Conservation (phyloP, 2,888 invertebrate genomes). For the Aradus depressus region DNA sequence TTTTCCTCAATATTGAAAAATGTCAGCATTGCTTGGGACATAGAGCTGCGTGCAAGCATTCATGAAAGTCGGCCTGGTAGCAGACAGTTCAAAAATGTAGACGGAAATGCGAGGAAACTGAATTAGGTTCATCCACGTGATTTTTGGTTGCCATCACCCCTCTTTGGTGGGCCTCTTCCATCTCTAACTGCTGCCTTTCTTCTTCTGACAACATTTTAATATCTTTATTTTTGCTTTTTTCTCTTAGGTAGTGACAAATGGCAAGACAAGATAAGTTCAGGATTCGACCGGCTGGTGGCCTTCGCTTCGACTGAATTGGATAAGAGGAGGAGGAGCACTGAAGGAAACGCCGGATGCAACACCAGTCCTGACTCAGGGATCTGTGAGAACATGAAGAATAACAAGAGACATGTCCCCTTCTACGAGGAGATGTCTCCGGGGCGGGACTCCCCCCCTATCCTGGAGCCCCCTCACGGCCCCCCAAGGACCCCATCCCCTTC, state of each 20-base stretch:
- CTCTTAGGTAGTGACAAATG: conserved; percentile 62
- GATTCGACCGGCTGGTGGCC: conserved; percentile 86
- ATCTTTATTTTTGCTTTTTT: no score
- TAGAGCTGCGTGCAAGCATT: no score
- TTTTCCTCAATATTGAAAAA: no score
- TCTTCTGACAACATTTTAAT: no score
- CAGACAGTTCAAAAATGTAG: no score
- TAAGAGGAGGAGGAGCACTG: conserved; percentile 70
- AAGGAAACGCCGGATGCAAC: conserved; percentile 59
- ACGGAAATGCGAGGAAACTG: no score
- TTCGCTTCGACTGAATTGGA: conserved; percentile 87
- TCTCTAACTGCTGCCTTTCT: no score
- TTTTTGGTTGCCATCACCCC: no score
- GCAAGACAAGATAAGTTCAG: conserved; percentile 86
- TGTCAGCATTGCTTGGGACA: no score
- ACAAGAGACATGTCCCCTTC: conserved; percentile 30
- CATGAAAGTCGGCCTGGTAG: no score
- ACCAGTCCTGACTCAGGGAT: conserved; percentile 81
- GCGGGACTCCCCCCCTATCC: conserved; percentile 43
- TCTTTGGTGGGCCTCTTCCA: no score
- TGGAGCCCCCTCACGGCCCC: conserved; percentile 39
- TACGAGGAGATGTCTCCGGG: conserved; percentile 37
- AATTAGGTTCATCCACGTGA: no score
- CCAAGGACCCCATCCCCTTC: conserved; percentile 48
- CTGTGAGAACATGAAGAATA: conserved; percentile 39